phyloP scores from a whole-genome alignment of 2,888 invertebrate genomes.

The Didymodactylos carnosus region DNA sequence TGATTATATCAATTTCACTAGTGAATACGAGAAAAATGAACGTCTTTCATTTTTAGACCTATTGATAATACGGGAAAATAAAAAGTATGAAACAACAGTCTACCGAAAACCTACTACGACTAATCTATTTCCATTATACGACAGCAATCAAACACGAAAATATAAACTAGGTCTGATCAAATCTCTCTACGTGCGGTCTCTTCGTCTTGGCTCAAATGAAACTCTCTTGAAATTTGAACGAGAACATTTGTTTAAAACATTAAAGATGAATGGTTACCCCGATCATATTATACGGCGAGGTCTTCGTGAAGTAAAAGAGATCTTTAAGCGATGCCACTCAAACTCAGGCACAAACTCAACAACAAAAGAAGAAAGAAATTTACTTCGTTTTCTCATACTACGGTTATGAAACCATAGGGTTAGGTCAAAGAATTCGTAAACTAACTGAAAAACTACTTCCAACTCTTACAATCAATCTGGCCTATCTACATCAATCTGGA shows the following conservation, averaged over 20 bases:
- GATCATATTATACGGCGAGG: neutral
- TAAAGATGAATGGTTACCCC: neutral
- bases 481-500: neutral
- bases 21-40: neutral
- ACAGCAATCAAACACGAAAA: neutral
- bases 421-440: neutral
- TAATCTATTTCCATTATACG: neutral
- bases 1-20: neutral
- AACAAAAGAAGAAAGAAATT: neutral
- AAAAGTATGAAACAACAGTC: neutral
- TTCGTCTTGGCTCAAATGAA: neutral
- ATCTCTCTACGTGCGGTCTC: neutral
- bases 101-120: neutral
- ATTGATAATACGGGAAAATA: neutral
- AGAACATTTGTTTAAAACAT: neutral
- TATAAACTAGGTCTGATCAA: neutral
- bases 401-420: neutral
- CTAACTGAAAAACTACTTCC: neutral
- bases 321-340: neutral
- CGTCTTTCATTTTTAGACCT: neutral
- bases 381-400: neutral
- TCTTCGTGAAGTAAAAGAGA: neutral
- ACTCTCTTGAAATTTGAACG: neutral
- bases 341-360: neutral
- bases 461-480: neutral